Percentiles rank a stretch among this genome's conserved stretches.
Evolutionary conservation across 1,140 invertebrate genomes (phyloP).

Genomic region (Chironomus tepperi): DNA sequence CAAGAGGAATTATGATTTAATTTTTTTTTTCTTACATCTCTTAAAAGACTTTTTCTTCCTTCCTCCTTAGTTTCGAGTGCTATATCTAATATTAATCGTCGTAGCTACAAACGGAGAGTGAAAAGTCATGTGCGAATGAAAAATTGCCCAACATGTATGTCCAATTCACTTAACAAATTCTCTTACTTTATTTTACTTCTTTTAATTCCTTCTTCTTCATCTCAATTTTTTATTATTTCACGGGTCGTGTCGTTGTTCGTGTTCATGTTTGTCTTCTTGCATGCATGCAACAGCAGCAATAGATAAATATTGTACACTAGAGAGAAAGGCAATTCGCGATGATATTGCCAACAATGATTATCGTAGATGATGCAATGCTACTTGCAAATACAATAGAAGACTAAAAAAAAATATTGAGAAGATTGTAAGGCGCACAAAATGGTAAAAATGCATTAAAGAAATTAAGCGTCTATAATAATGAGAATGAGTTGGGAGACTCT

Average conservation of each 20-base stretch:
- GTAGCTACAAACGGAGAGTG: background rate
- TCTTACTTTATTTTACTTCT: too few species aligned
- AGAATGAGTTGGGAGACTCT: too few species aligned
- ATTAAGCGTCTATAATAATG: too few species aligned
- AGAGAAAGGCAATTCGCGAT: background rate
- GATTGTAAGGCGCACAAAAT: background rate
- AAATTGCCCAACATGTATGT: background rate
- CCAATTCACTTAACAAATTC: too few species aligned
- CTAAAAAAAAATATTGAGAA: background rate
- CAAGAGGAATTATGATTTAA: conserved; percentile 7
- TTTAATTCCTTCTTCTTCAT: too few species aligned
- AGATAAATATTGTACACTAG: background rate
- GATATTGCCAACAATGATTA: background rate
- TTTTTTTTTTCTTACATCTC: background rate
- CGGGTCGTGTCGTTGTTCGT: conserved; percentile 4
- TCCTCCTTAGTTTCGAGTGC: too few species aligned
- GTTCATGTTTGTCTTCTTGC: background rate
- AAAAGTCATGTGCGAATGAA: conserved; percentile 1
- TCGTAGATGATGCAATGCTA: background rate
- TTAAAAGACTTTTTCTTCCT: too few species aligned
- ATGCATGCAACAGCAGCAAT: background rate
- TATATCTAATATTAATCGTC: too few species aligned
- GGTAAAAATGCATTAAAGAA: too few species aligned
- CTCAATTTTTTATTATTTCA: background rate
- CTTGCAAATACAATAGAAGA: background rate